These are phyloP conservation scores for Thamnophis sirtalis DNA, from an alignment of 2,113 vertebrate genomes.

Conservation along the genomic window DNA sequence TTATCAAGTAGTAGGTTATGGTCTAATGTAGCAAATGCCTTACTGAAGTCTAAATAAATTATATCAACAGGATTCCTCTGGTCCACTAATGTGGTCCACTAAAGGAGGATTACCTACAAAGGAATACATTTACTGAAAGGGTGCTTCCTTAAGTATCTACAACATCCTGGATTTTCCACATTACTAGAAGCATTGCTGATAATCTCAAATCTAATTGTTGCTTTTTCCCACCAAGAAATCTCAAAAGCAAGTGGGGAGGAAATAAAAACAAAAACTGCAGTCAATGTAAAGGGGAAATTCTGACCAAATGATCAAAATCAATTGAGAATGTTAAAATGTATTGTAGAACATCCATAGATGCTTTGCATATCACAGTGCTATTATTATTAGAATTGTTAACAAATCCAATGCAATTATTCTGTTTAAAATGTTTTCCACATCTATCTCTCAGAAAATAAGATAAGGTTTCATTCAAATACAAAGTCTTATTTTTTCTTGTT, in stretches of 20 bases:
- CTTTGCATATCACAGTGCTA: neutral
- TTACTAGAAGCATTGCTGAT: neutral
- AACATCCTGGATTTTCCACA: neutral
- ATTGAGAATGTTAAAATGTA: neutral
- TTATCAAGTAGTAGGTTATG: too few species aligned
- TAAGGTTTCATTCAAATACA: neutral
- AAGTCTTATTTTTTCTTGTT: neutral
- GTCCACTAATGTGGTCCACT: too few species aligned
- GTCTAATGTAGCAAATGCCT: too few species aligned
- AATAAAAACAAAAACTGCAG: neutral
- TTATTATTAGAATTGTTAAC: neutral
- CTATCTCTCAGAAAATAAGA: neutral
- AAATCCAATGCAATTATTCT: neutral
- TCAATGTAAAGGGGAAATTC: neutral
- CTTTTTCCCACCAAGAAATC: neutral
- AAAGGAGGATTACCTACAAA: neutral
- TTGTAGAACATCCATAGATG: neutral
- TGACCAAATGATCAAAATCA: too few species aligned
- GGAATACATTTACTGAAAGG: neutral
- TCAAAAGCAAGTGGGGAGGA: neutral
- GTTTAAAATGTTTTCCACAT: neutral
- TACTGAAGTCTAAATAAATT: too few species aligned
- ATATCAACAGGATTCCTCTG: too few species aligned
- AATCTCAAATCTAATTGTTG: neutral
- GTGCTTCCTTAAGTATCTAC: neutral